Conservation (phyloP, 2,888 invertebrate species). For the Bellardia pandia region DNA sequence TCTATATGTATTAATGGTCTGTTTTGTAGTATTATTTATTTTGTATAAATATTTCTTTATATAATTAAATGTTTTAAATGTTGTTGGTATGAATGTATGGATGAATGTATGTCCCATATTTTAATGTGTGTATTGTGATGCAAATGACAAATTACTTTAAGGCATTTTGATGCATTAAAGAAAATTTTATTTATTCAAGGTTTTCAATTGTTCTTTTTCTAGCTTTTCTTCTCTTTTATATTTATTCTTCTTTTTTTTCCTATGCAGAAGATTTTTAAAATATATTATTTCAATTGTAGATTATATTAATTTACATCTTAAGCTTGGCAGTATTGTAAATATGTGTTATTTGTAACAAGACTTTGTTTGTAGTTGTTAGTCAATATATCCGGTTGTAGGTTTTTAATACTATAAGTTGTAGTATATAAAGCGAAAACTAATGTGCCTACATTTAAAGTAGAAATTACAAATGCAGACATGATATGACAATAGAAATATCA, state of each 20-base stretch:
- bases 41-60: constrained; percentile 6
- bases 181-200: constrained; percentile 56
- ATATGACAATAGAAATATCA: no score
- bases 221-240: background rate
- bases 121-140: constrained; percentile 48
- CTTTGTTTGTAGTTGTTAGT: constrained; percentile 2
- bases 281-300: constrained; percentile 32
- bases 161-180: constrained; percentile 65
- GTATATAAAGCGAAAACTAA: background rate
- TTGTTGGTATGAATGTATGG: background rate
- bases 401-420: background rate
- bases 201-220: constrained; percentile 50
- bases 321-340: background rate
- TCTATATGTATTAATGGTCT: background rate
- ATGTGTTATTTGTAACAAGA: background rate
- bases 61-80: constrained; percentile 33
- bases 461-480: background rate
- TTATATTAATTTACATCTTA: constrained; percentile 12
- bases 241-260: background rate
- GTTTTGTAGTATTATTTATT: background rate
- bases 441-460: background rate
- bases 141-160: constrained; percentile 68
- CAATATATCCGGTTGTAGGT: constrained; percentile 25
- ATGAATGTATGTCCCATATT: background rate
- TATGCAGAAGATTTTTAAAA: constrained; percentile 12